A percentile compares a stretch with the other conserved stretches of the same genome.
phyloP scores from a whole-genome alignment of 1,140 invertebrate species.

The Drosophila varians region DNA sequence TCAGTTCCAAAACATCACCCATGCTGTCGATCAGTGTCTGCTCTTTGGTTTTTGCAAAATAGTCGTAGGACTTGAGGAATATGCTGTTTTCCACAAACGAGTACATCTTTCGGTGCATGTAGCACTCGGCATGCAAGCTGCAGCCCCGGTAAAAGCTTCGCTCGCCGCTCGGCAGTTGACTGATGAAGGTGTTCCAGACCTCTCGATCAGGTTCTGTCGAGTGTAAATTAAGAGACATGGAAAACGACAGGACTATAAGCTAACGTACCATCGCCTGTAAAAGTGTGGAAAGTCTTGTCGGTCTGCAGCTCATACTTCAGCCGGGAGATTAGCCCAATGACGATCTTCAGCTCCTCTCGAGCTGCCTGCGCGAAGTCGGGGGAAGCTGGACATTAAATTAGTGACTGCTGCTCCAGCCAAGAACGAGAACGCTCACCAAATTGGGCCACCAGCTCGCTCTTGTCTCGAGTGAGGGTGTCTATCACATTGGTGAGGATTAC shows the following conservation, averaged over 20 bases:
- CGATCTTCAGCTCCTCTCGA: slow-evolving; percentile 89
- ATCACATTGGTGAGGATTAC: slow-evolving; percentile 96
- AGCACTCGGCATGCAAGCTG: slow-evolving; percentile 97
- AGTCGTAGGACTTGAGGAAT: slow-evolving; percentile 89
- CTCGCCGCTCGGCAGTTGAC: slow-evolving; percentile 64
- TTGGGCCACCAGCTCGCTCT: slow-evolving; percentile 87
- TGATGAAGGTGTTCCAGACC: slow-evolving; percentile 85
- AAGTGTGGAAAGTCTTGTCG: slow-evolving; percentile 90
- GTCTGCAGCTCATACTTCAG: slow-evolving; percentile 96
- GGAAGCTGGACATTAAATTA: slow-evolving; percentile 20
- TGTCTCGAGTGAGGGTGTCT: slow-evolving; percentile 91
- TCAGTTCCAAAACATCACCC: slow-evolving; percentile 85
- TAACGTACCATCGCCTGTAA: slow-evolving; percentile 79
- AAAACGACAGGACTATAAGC: not conserved
- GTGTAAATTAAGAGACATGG: not conserved
- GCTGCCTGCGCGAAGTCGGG: slow-evolving; percentile 83
- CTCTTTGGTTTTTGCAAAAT: slow-evolving; percentile 90
- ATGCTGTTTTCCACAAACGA: slow-evolving; percentile 91
- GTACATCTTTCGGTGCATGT: slow-evolving; percentile 93
- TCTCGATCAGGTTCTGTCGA: slow-evolving; percentile 78
- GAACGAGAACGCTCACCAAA: slow-evolving; percentile 84
- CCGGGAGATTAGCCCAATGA: slow-evolving; percentile 92
- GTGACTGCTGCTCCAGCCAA: not conserved
- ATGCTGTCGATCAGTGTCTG: slow-evolving; percentile 86
- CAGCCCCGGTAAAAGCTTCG: slow-evolving; percentile 91